Conservation (phyloP, 2,888 invertebrate genomes). For the Branchinecta sandiegonensis region DNA sequence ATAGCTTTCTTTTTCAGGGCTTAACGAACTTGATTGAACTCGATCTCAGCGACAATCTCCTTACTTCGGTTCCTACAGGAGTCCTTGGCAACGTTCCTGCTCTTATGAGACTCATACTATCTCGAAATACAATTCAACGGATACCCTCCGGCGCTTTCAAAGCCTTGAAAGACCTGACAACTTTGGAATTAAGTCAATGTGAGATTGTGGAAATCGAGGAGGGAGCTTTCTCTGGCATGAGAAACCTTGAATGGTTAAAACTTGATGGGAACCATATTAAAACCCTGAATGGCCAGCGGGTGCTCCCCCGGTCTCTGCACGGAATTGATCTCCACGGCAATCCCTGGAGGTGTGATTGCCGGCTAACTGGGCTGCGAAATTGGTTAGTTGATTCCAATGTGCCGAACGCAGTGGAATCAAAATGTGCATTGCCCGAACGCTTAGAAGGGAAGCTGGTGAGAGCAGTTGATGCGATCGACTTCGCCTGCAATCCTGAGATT, state of each 20-base stretch:
- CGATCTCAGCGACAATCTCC: constrained; percentile 65
- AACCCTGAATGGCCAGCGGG: constrained; percentile 51
- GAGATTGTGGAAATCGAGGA: constrained; percentile 59
- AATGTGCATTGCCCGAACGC: constrained; percentile 54
- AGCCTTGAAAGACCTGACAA: constrained; percentile 56
- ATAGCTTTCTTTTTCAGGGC: constrained; percentile 36
- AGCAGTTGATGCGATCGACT: constrained; percentile 48
- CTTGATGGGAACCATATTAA: constrained; percentile 65
- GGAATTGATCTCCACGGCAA: constrained; percentile 70
- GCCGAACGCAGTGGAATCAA: constrained; percentile 60
- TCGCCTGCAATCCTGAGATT: constrained; percentile 68
- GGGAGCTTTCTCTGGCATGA: constrained; percentile 64
- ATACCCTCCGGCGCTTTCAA: constrained; percentile 57
- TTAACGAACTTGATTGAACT: constrained; percentile 74
- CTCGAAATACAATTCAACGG: constrained; percentile 62
- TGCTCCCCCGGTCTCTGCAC: constrained; percentile 59
- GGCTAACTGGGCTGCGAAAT: constrained; percentile 54
- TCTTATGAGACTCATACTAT: constrained; percentile 65
- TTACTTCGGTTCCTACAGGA: constrained; percentile 59
- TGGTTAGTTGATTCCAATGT: constrained; percentile 64
- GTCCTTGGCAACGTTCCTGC: constrained; percentile 63
- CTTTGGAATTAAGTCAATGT: constrained; percentile 65
- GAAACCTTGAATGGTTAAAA: constrained; percentile 66
- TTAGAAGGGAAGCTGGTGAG: constrained; percentile 52
- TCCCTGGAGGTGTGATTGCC: constrained; percentile 78